Evolutionary conservation across 1,140 invertebrate genomes (phyloP).

Genomic region (Macrobrachium rosenbergii): DNA sequence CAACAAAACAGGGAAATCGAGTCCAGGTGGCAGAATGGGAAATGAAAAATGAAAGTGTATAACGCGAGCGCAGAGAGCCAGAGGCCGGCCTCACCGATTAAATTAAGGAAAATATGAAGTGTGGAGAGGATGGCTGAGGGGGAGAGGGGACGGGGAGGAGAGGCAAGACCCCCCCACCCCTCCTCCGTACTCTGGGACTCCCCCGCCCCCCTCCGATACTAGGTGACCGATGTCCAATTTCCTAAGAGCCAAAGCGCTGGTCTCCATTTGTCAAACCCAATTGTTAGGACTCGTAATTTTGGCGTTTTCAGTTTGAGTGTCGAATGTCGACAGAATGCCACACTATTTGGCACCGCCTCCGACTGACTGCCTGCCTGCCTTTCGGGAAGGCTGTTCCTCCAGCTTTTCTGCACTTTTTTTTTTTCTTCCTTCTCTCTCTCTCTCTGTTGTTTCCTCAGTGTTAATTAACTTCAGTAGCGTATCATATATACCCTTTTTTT

Average conservation of each 20-base stretch:
- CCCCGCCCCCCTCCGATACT: neutral
- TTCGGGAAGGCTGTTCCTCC: too few species aligned
- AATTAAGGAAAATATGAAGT: conserved; percentile 55
- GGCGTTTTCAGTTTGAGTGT: conserved; percentile 41
- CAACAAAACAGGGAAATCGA: too few species aligned
- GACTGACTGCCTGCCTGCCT: neutral
- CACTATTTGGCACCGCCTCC: neutral
- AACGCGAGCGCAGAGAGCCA: neutral
- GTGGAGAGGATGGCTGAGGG: neutral
- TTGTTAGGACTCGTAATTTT: conserved; percentile 43
- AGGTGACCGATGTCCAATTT: conserved; percentile 48
- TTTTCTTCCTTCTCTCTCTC: too few species aligned
- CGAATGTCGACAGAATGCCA: neutral
- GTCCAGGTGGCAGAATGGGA: neutral
- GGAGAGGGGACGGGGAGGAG: too few species aligned
- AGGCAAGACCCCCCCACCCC: neutral
- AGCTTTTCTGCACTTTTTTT: too few species aligned
- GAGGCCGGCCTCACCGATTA: conserved; percentile 24
- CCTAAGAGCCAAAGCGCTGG: conserved; percentile 40
- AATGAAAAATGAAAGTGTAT: neutral
- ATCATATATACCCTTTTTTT: too few species aligned
- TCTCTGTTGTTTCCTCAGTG: too few species aligned
- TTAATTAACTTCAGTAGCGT: too few species aligned
- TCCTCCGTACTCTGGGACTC: too few species aligned
- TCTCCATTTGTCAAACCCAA: conserved; percentile 47